Evolutionary conservation across 2,888 invertebrate species (phyloP).

Genomic region (Chouioia cunea): DNA sequence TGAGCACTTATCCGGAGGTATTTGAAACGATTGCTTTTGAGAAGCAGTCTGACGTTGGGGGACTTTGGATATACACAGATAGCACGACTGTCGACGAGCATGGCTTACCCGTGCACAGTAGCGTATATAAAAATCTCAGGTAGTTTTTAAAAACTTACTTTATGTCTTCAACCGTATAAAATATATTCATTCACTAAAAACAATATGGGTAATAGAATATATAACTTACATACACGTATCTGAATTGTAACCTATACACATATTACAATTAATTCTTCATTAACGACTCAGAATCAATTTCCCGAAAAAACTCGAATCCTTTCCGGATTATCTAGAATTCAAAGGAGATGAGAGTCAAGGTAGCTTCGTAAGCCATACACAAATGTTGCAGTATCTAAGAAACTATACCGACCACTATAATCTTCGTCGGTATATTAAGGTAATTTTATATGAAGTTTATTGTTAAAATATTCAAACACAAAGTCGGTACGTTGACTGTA

Average conservation of each 20-base stretch:
- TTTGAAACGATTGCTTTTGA: conserved; percentile 77
- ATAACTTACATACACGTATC: no score
- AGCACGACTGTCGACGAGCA: conserved; percentile 74
- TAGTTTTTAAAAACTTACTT: no score
- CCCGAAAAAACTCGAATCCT: conserved; percentile 86
- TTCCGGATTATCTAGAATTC: conserved; percentile 77
- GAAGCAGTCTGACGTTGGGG: conserved; percentile 77
- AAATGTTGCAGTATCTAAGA: conserved; percentile 78
- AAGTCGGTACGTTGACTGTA: no score
- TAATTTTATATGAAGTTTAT: no score
- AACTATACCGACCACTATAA: conserved; percentile 76
- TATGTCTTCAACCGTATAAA: no score
- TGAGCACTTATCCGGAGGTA: conserved; percentile 69
- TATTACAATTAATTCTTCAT: no score
- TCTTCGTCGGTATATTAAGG: conserved; percentile 75
- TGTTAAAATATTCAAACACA: no score
- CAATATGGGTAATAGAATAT: no score
- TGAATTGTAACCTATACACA: no score
- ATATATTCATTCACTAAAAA: no score
- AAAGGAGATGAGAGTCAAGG: conserved; percentile 68
- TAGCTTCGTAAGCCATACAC: conserved; percentile 76
- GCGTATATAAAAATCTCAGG: conserved; percentile 85
- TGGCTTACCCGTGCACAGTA: conserved; percentile 80
- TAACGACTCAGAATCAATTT: conserved; percentile 76
- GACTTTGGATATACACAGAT: conserved; percentile 85